Conservation (phyloP, 2,113 vertebrate genomes). For the Nanorana parkeri region DNA sequence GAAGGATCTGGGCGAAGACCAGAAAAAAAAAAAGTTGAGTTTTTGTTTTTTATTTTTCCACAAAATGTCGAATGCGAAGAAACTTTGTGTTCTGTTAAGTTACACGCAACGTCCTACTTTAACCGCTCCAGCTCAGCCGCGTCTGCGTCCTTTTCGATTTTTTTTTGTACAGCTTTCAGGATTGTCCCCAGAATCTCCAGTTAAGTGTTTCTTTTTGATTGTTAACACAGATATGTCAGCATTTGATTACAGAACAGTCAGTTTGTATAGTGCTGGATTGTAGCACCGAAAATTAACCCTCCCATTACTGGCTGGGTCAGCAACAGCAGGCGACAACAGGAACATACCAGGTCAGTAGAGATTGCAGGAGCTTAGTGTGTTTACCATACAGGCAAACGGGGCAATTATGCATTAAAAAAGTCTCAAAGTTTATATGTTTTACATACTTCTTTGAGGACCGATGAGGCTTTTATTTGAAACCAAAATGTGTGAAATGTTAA, state of each 20-base stretch:
- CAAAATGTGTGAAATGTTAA: too few species aligned
- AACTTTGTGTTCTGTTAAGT: not conserved
- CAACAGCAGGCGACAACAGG: not conserved
- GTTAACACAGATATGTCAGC: not conserved
- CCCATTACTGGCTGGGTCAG: not conserved
- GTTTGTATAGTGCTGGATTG: not conserved
- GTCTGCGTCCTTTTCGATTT: not conserved
- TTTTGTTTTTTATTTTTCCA: not conserved
- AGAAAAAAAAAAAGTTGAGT: conserved; percentile 3
- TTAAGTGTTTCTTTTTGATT: not conserved
- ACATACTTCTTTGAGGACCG: too few species aligned
- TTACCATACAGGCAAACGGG: too few species aligned
- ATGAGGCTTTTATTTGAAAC: too few species aligned
- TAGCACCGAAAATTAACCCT: conserved; percentile 25
- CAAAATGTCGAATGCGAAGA: not conserved
- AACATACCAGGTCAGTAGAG: too few species aligned
- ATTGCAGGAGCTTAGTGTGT: too few species aligned
- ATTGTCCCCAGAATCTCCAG: not conserved
- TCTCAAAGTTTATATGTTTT: too few species aligned
- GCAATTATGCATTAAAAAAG: too few species aligned
- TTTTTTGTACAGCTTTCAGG: not conserved
- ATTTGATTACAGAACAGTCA: not conserved
- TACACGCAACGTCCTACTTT: not conserved
- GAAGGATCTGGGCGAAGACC: not conserved
- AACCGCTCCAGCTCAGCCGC: too few species aligned